These are phyloP conservation scores for Crenuchus spilurus DNA, from an alignment of 2,797 vertebrate genomes.

Conservation along the genomic window DNA sequence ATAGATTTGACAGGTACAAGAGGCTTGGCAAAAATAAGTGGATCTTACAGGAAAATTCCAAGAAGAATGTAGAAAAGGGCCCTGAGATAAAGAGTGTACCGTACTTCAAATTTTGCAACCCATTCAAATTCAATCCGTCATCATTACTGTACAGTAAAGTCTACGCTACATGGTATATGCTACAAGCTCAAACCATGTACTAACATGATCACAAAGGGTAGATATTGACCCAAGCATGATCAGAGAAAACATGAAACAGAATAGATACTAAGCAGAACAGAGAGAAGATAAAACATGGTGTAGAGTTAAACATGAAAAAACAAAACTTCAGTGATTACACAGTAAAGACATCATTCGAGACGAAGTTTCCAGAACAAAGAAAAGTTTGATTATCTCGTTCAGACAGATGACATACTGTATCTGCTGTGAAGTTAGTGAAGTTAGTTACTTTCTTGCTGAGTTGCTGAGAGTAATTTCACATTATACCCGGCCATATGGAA, in stretches of 20 bases:
- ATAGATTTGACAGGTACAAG: too few species aligned
- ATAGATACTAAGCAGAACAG: neutral
- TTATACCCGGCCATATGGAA: constrained; percentile 36
- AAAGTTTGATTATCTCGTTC: neutral
- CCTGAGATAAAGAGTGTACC: too few species aligned
- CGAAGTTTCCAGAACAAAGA: neutral
- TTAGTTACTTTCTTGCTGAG: constrained; percentile 24
- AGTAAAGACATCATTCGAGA: neutral
- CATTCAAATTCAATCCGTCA: neutral
- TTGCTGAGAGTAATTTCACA: constrained; percentile 5
- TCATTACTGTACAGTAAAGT: neutral
- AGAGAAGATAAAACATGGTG: too few species aligned
- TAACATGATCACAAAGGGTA: neutral
- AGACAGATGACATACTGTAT: neutral
- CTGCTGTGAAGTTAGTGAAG: neutral
- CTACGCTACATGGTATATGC: too few species aligned
- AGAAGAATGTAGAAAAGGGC: too few species aligned
- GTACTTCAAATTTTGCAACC: neutral
- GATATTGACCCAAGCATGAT: neutral
- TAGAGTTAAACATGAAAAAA: too few species aligned
- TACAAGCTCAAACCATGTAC: neutral
- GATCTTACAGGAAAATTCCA: too few species aligned
- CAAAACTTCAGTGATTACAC: neutral
- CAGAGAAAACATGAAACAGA: neutral
- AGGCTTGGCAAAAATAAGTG: too few species aligned